These are phyloP conservation scores for Hypomecis punctinalis DNA, from an alignment of 2,888 invertebrate genomes.

Conservation along the genomic window DNA sequence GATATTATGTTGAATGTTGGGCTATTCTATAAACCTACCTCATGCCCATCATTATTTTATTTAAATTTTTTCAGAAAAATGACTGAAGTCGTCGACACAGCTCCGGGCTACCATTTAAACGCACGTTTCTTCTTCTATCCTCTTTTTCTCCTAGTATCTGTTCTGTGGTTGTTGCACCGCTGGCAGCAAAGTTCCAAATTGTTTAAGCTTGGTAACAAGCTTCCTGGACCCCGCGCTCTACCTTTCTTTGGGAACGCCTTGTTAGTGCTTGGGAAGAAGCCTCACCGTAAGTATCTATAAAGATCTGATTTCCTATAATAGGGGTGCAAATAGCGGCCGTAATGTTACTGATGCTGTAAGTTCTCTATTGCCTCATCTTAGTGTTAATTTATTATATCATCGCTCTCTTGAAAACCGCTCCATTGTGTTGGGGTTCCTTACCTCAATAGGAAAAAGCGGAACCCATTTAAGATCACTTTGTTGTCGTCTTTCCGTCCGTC, in stretches of 20 bases:
- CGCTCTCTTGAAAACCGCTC: too few relatives aligned
- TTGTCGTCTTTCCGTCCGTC: too few relatives aligned
- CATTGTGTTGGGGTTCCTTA: too few relatives aligned
- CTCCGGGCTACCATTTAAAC: conserved; percentile 12
- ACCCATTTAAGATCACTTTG: too few relatives aligned
- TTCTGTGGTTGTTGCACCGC: conserved; percentile 65
- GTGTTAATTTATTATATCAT: too few relatives aligned
- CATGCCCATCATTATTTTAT: background rate
- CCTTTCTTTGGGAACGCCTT: conserved; percentile 90
- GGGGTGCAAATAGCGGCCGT: too few relatives aligned
- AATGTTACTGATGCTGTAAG: too few relatives aligned
- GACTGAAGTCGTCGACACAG: conserved; percentile 23
- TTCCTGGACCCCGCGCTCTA: conserved; percentile 88
- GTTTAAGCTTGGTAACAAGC: conserved; percentile 86
- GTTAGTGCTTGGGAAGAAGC: conserved; percentile 85
- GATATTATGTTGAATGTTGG: too few relatives aligned
- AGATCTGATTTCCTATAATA: too few relatives aligned
- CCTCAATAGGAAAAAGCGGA: too few relatives aligned
- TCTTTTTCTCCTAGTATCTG: conserved; percentile 23
- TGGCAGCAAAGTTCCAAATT: conserved; percentile 81
- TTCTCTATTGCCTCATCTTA: too few relatives aligned
- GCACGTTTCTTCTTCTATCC: conserved; percentile 27
- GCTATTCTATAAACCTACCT: too few relatives aligned
- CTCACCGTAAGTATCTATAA: conserved; percentile 76
- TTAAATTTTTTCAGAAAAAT: conserved; percentile 31